Base-by-base conservation (phyloP, 64 coral and sea anemone genomes). In the Actinia equina region DNA sequence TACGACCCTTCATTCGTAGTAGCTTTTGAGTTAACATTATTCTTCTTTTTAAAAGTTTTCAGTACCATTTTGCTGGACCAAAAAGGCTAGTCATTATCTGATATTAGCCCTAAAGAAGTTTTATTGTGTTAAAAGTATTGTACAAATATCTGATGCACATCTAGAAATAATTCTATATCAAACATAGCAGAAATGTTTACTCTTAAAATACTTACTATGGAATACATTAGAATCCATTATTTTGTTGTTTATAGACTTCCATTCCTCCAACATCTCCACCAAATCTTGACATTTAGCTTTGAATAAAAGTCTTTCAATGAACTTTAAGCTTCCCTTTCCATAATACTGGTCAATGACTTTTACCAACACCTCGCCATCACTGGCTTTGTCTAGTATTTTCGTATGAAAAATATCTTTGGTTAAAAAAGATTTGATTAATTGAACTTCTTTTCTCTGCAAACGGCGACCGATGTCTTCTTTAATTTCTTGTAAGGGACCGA, bases 261-360 rank as follows among this genome's bases (percentile, higher is more conserved):
- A 93, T 6, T 96, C 86, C 42, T 82, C 82, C 58, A 93, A 74
- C 85, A 71, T 93, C n/a, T 84, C 44, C 37, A 93, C 81, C 27
- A 96, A 84, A 86, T 93, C 91, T 46, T 84, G 17, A 82, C 91
- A 88, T 22, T 88, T 88, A 27, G 91, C 91, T 54, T 96, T 93
- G 52, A 55, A 51, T 58, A 96, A 56, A 26, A 96, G 86, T 18
- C 88, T 70, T 84, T 93, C 87, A 51, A 93, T 41, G 52, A 96
- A 89, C 86, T 89, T 83, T 30, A 96, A 61, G 56, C 93, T 90
- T 55, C 93, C 94, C 43, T 69, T 85, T 1, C 94, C 94, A 51
- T 96, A 96, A 16, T 86, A 93, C 2, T 85, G 59, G 77, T 96
- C 77, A 43, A 96, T 46, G 19, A 93, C 88, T 17, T 84, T 79